Percentiles rank a stretch among this genome's conserved stretches.
These are phyloP conservation scores for Argya squamiceps DNA, from an alignment of 2,797 vertebrate genomes.

Conservation along the genomic window DNA sequence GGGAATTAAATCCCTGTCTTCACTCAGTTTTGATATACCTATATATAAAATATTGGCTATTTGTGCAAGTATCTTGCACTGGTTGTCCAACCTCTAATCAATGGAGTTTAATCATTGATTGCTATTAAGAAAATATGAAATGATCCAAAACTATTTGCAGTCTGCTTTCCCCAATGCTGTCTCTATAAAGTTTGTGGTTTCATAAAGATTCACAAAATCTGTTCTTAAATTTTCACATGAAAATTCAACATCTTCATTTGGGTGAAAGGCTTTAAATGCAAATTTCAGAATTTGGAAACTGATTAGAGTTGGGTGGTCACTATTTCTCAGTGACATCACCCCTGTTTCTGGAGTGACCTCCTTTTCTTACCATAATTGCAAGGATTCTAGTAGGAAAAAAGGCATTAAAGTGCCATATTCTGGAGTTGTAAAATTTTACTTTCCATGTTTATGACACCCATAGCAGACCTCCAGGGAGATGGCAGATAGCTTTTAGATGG, in stretches of 20 bases:
- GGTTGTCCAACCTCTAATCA: not conserved
- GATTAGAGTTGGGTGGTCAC: not conserved
- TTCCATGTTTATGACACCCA: not conserved
- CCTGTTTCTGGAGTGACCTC: not conserved
- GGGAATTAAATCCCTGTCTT: not conserved
- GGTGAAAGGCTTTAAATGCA: not conserved
- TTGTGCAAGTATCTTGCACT: not conserved
- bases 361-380: not conserved
- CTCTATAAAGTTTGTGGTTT: not conserved
- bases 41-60: not conserved
- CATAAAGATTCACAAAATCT: not conserved
- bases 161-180: not conserved
- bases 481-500: not conserved
- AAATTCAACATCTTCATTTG: not conserved
- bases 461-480: not conserved
- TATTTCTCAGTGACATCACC: not conserved
- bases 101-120: not conserved
- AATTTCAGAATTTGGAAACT: not conserved
- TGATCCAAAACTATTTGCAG: not conserved
- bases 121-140: not conserved
- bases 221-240: not conserved
- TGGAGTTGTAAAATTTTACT: not conserved
- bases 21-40: not conserved
- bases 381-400: not conserved
- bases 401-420: not conserved